Base-by-base conservation (phyloP, 2,113 vertebrate genomes). In the Sterrhoptilus dennistouni region DNA sequence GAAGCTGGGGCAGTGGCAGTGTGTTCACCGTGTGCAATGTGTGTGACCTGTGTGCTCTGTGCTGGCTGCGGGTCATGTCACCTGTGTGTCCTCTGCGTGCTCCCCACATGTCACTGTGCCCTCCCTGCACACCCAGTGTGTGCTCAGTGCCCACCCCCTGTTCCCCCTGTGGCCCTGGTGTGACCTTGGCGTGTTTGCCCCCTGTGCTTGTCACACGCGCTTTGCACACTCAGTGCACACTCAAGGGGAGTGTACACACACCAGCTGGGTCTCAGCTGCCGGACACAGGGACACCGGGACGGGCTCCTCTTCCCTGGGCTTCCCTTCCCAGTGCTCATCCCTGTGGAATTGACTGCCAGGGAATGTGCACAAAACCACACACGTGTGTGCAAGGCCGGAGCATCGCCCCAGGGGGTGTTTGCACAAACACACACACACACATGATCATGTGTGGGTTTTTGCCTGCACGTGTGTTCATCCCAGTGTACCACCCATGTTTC, bases 51-150 rank as follows among this genome's bases (percentile, higher is more conserved):
- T 11, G 82, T 28, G 81, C 45, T 12, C 7, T 9, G 45, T 40
- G 44, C 54, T 8, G 60, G 38, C 50, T 33, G 40, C 1, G 2
- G 11, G 35, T 23, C 29, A 5, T 4, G 4, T 11, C 76, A 29
- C 38, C 49, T 28, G 23, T 0, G 13, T 44, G 66, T 57, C 38
- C 53, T 11, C 72, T 75, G 63, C 6, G 16, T 54, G 53, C 53
- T 21, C 29, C 21, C 6, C 64, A 2, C 12, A 0, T 1, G 56
- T 35, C 68, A 1, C 60, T 1, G 45, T 21, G 8, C 4, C 38
- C 79, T 8, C 50, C 3, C 35, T 63, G 71, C 24, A 0, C 0
- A 2, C 2, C 12, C 5, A 2, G 6, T 1, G 27, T 8, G 8
- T 4, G 66, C 35, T 8, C 14, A 1, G 15, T 21, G 47, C 63